Evolutionary conservation across 1,140 invertebrate genomes (phyloP).

Genomic region (Cardiocondyla obscurior): DNA sequence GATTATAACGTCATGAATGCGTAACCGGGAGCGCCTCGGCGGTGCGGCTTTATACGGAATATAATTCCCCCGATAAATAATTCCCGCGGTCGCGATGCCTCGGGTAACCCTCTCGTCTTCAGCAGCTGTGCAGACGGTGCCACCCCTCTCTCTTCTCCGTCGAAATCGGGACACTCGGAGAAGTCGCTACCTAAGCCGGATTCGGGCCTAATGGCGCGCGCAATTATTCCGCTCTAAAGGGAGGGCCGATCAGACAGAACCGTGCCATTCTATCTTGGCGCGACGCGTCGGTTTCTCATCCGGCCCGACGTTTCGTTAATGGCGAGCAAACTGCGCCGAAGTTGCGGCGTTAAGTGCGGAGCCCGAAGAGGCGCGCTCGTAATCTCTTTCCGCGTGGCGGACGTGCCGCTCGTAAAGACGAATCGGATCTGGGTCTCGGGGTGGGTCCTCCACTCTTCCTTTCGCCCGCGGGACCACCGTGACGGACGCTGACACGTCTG

Average conservation of each 20-base stretch:
- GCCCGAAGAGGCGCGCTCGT: constrained; percentile 45
- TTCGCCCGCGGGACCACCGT: constrained; percentile 44
- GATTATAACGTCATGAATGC: constrained; percentile 78
- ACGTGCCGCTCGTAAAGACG: constrained; percentile 25
- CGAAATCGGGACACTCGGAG: not conserved
- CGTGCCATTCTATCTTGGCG: not conserved
- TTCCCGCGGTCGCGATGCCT: constrained; percentile 33
- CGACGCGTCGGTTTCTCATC: constrained; percentile 66
- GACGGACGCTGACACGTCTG: not conserved
- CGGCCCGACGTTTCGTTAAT: constrained; percentile 71
- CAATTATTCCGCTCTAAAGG: constrained; percentile 67
- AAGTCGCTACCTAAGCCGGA: constrained; percentile 74
- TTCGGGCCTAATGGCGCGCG: constrained; percentile 77
- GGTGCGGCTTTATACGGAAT: constrained; percentile 71
- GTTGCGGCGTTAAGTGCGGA: constrained; percentile 52
- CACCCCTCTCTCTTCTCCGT: too few species aligned
- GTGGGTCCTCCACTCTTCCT: not conserved
- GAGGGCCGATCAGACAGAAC: constrained; percentile 35
- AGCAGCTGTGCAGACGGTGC: not conserved
- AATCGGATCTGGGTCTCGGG: constrained; percentile 14
- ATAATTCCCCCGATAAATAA: constrained; percentile 73
- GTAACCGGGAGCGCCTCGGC: constrained; percentile 70
- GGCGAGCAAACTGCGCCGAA: constrained; percentile 71
- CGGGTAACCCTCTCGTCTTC: not conserved
- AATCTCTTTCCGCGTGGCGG: constrained; percentile 61